Conservation (phyloP, 1,140 invertebrate species). For the Drosophila pachea region DNA sequence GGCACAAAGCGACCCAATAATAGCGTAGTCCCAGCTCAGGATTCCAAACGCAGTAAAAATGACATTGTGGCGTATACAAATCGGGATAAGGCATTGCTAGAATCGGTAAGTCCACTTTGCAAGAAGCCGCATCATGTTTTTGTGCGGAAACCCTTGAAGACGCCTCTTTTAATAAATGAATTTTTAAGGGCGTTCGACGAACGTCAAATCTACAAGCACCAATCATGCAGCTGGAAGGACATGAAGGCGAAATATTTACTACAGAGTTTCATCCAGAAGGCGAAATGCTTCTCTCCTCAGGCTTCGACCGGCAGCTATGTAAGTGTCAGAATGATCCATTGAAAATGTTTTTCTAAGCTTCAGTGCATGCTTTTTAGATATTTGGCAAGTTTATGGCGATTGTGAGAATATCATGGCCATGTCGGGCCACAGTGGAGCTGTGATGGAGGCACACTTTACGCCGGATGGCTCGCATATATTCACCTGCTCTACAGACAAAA, state of each 20-base stretch:
- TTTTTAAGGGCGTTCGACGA: constrained; percentile 82
- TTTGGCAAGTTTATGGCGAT: constrained; percentile 99
- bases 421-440: constrained; percentile 96
- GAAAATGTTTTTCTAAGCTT: background rate
- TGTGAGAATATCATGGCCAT: constrained; percentile 97
- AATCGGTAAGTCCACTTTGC: constrained; percentile 62
- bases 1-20: constrained; percentile 78
- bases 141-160: background rate
- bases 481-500: constrained; percentile 96
- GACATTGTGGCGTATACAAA: constrained; percentile 80
- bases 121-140: constrained; percentile 13
- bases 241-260: constrained; percentile 97
- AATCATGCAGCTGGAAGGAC: constrained; percentile 98
- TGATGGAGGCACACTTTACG: constrained; percentile 98
- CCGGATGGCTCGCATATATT: constrained; percentile 94
- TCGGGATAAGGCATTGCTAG: constrained; percentile 73
- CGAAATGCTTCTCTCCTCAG: constrained; percentile 93
- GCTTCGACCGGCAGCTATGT: constrained; percentile 99
- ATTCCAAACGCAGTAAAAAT: constrained; percentile 83
- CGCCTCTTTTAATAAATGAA: background rate
- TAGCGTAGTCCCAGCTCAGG: constrained; percentile 81
- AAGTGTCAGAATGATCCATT: constrained; percentile 79
- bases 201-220: constrained; percentile 94
- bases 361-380: constrained; percentile 81
- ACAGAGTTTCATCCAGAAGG: constrained; percentile 98